Percentiles rank a stretch among this genome's conserved stretches.
Evolutionary conservation across 2,888 invertebrate species (phyloP).

Genomic region (Trypoxylon attenuatum): DNA sequence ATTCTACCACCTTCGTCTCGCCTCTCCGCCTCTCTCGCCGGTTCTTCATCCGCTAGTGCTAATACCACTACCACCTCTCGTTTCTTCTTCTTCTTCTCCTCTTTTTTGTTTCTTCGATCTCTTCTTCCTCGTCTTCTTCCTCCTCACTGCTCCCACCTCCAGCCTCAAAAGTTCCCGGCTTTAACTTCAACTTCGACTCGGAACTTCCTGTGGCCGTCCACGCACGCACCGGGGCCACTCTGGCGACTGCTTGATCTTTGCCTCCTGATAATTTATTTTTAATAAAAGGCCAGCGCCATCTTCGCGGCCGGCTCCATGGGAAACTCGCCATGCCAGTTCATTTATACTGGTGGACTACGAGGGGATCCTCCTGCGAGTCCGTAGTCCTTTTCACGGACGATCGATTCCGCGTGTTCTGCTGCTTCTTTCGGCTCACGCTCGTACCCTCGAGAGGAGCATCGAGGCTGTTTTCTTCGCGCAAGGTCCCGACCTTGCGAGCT

Average conservation of each 20-base stretch:
- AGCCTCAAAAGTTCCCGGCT: constrained; percentile 12
- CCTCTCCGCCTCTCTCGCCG: constrained; percentile 6
- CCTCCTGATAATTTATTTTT: constrained; percentile 57
- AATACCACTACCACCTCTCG: constrained; percentile 17
- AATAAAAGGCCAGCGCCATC: constrained; percentile 50
- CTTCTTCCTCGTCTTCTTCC: constrained; percentile 23
- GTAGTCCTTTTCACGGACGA: constrained; percentile 49
- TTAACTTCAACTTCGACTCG: constrained; percentile 20
- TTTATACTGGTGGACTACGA: too few species aligned
- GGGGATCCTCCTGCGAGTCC: too few species aligned
- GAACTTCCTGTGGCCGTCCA: constrained; percentile 26
- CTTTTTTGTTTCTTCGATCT: constrained; percentile 27
- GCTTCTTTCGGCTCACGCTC: constrained; percentile 7
- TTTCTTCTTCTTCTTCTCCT: constrained; percentile 12
- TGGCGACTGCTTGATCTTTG: constrained; percentile 8
- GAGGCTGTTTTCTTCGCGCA: constrained; percentile 33
- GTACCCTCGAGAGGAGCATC: constrained; percentile 21
- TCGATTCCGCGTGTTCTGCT: constrained; percentile 34
- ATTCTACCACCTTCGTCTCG: background rate
- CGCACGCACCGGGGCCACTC: constrained; percentile 38
- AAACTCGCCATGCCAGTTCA: constrained; percentile 50
- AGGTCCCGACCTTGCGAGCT: constrained; percentile 49
- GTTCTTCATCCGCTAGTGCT: constrained; percentile 29
- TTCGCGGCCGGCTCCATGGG: constrained; percentile 39
- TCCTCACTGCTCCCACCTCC: constrained; percentile 15